Evolutionary conservation across 2,797 vertebrate genomes (phyloP), one percentile per base, ranked within the genome.

Genomic region (Schizothorax lantsangensis): DNA sequence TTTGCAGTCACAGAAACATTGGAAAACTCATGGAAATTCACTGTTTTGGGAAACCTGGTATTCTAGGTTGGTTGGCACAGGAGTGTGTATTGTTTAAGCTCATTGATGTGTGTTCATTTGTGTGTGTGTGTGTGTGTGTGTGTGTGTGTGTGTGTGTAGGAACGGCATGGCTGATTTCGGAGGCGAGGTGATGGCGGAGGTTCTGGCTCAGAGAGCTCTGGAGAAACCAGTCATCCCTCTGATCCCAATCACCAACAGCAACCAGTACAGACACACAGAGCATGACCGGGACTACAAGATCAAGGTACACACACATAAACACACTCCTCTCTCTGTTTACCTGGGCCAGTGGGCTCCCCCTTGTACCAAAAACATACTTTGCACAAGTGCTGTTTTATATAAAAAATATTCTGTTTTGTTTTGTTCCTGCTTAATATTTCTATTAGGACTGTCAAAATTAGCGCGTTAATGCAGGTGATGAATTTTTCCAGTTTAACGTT

Each of bases 111-210:
- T n/a, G n/a, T n/a, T n/a, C n/a, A n/a, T n/a, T n/a, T n/a, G n/a
- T n/a, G n/a, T n/a, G n/a, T n/a, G n/a, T n/a, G n/a, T n/a, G n/a
- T 80, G 49, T 75, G 17, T 64, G 6, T 4, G 11, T 64, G 12
- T 4, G 11, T 81, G 26, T 62, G 69, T 77, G 14, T 84, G 5
- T 77, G 40, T 84, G 43, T 85, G 21, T 94, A 99, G 98, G 91
- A 98, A 99, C 89, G 96, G 95, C 92, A 97, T 99, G 95, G 96
- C 97, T 78, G 98, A 99, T 95, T 99, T 96, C 66, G 96, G 95
- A 81, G 97, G 97, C 12, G 98, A 99, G 93, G 97, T 99, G 84
- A 93, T 99, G 95, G 97, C 98, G 19, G 98, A 99, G 94, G 97
- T 98, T 88, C 95, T 99, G 95, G 98, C 97, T 75, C 97, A 99